Conservation (phyloP, 1,140 invertebrate genomes). For the Dolichoris vasculosae region DNA sequence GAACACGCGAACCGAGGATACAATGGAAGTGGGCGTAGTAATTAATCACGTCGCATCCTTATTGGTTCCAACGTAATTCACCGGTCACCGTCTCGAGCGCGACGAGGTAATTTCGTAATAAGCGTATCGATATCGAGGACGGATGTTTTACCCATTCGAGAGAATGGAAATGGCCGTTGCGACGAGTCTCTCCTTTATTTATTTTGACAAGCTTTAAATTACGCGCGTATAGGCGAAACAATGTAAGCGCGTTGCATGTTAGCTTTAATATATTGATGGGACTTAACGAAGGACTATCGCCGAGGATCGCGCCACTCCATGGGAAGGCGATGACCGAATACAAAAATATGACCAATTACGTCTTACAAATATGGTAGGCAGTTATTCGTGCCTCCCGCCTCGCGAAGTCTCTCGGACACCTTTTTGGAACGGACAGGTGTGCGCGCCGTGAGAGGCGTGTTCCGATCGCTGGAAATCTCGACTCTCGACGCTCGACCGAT, state of each 20-base stretch:
- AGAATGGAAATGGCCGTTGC: not conserved
- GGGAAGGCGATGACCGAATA: slow-evolving; percentile 53
- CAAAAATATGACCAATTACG: slow-evolving; percentile 71
- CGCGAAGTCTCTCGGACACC: slow-evolving; percentile 31
- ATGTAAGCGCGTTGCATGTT: not conserved
- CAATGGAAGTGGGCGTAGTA: not conserved
- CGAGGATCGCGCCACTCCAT: slow-evolving; percentile 46
- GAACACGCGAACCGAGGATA: not conserved
- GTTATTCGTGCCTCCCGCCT: slow-evolving; percentile 54
- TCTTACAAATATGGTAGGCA: slow-evolving; percentile 68
- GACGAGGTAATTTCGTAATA: no score
- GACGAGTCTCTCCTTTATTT: not conserved
- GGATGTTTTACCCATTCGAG: not conserved
- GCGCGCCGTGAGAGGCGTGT: slow-evolving; percentile 18
- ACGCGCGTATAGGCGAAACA: not conserved
- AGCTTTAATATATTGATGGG: not conserved
- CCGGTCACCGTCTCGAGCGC: no score
- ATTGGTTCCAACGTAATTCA: not conserved
- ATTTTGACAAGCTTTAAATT: not conserved
- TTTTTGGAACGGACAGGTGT: slow-evolving; percentile 50
- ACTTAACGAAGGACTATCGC: slow-evolving; percentile 59
- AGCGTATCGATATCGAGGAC: not conserved
- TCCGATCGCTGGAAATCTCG: slow-evolving; percentile 62
- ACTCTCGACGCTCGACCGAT: no score
- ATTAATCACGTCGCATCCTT: not conserved